phyloP scores from a whole-genome alignment of 2,113 vertebrate species.

The Carassius gibelio region DNA sequence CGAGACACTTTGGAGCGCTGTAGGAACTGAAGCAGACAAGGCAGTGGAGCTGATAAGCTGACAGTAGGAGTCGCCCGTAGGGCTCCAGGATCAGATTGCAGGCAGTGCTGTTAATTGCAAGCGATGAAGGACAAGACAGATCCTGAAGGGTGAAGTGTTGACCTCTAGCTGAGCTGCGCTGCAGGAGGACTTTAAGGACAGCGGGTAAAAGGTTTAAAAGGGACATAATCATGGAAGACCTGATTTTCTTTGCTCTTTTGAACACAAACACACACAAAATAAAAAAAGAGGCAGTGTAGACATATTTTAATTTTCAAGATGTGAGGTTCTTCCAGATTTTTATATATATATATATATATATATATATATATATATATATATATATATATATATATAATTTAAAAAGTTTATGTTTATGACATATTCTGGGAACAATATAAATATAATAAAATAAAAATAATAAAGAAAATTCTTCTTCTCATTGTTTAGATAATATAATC shows the following conservation, averaged over 20 bases:
- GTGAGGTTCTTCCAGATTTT: not conserved
- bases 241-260: not conserved
- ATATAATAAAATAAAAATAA: no score
- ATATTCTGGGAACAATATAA: no score
- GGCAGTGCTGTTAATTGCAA: constrained; percentile 22
- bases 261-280: no score
- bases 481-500: no score
- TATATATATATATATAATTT: no score
- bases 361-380: no score
- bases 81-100: constrained; percentile 33
- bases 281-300: not conserved
- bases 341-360: no score
- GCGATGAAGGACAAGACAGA: constrained; percentile 21
- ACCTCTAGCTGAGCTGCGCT: not conserved
- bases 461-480: no score
- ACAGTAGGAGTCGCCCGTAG: not conserved
- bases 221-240: not conserved
- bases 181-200: not conserved
- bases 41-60: constrained; percentile 23
- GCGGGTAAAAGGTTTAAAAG: not conserved
- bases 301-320: not conserved
- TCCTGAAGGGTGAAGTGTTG: constrained; percentile 34
- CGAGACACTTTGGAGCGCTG: constrained; percentile 6
- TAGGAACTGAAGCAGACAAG: not conserved
- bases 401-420: no score